Conservation (phyloP, 1,140 invertebrate genomes). For the Brachionus asplanchnoidis region DNA sequence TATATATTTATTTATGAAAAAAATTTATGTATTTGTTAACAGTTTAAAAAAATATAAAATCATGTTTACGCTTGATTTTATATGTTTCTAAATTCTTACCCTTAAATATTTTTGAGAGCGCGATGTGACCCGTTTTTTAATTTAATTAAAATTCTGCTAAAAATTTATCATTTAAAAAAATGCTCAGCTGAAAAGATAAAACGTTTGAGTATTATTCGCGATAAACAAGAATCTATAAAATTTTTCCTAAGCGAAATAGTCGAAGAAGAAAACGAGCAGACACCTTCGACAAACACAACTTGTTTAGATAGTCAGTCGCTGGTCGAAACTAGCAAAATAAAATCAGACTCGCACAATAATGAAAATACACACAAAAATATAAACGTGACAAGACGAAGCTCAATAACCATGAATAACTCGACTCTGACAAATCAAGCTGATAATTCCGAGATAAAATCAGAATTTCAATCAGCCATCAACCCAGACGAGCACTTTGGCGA, state of each 20-base stretch:
- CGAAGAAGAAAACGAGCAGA: constrained; percentile 36
- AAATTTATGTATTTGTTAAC: too few relatives aligned
- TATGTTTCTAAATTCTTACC: too few relatives aligned
- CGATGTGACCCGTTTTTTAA: neutral
- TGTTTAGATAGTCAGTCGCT: neutral
- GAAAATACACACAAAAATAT: constrained; percentile 1
- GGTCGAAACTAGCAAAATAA: neutral
- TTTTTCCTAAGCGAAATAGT: constrained; percentile 37
- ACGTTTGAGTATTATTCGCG: constrained; percentile 31
- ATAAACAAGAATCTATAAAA: constrained; percentile 41
- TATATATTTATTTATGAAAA: too few relatives aligned
- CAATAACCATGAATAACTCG: constrained; percentile 4
- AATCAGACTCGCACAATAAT: neutral
- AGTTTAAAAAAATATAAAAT: too few relatives aligned
- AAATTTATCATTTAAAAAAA: constrained; percentile 2
- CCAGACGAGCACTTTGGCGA: neutral
- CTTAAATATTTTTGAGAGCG: neutral
- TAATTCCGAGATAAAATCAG: neutral
- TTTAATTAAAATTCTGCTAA: neutral
- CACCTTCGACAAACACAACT: neutral
- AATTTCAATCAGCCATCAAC: neutral
- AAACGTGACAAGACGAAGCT: constrained; percentile 30
- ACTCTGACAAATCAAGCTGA: neutral
- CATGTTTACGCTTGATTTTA: too few relatives aligned
- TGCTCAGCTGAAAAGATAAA: constrained; percentile 41